phyloP scores from a whole-genome alignment of 2,113 vertebrate genomes.

The Podarcis muralis region DNA sequence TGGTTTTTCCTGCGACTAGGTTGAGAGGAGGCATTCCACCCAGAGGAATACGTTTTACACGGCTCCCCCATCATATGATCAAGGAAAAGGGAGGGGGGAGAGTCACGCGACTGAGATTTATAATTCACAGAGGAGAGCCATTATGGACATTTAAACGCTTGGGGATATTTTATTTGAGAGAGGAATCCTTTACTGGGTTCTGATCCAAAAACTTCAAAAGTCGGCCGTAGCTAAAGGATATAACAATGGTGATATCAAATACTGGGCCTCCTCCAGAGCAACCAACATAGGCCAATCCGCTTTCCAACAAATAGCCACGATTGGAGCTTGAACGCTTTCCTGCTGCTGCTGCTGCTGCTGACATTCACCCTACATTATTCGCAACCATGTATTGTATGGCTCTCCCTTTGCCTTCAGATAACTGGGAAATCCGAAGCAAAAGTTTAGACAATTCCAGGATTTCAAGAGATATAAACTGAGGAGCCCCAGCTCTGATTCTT shows the following conservation, averaged over 20 bases:
- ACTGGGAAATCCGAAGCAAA: background rate
- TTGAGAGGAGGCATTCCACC: conserved; percentile 42
- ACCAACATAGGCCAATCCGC: too few species aligned
- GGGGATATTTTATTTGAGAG: background rate
- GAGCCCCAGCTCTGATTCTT: background rate
- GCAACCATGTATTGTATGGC: background rate
- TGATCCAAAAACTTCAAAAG: background rate
- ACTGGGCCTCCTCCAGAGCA: background rate
- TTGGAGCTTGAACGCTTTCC: background rate
- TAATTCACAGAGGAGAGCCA: conserved; percentile 53
- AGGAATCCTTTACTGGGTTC: background rate
- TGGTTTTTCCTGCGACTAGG: background rate
- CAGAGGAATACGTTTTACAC: conserved; percentile 55
- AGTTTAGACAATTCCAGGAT: background rate
- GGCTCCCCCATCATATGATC: conserved; percentile 51
- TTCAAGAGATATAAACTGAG: background rate
- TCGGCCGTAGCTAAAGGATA: background rate
- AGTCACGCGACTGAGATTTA: conserved; percentile 64
- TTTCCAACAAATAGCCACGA: background rate
- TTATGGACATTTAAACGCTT: conserved; percentile 22
- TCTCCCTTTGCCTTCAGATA: background rate
- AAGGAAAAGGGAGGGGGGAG: conserved; percentile 33
- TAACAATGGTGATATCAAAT: background rate
- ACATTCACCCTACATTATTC: background rate
- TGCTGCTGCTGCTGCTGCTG: background rate